A percentile compares a stretch with the other conserved stretches of the same genome.
Evolutionary conservation across 2,797 vertebrate genomes (phyloP).

Genomic region (Gallinago nigripennis): DNA sequence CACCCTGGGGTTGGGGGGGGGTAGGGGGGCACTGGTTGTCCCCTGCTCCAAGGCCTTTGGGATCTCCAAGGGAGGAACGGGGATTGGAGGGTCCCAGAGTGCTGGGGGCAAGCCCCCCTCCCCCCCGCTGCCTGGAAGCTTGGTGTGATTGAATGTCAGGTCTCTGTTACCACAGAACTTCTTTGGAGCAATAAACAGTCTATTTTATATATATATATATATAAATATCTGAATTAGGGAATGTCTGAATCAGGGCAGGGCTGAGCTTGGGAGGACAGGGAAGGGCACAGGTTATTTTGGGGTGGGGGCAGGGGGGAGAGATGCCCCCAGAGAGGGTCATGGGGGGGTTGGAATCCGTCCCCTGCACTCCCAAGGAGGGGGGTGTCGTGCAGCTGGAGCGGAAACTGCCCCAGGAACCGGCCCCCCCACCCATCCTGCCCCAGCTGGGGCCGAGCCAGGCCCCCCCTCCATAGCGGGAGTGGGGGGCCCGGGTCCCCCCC

Average conservation of each 20-base stretch:
- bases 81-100: neutral
- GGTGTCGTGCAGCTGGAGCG: fast-evolving
- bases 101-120: neutral
- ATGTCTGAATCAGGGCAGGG: neutral
- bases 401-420: neutral
- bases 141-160: neutral
- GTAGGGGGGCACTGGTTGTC: neutral
- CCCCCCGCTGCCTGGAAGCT: neutral
- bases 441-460: neutral
- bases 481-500: neutral
- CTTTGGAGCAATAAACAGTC: slow-evolving; percentile 2
- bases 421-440: slow-evolving; percentile 38
- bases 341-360: neutral
- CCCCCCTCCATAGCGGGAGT: neutral
- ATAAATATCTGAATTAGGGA: neutral
- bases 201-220: neutral
- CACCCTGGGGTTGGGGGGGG: neutral
- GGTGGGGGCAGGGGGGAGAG: too few relatives aligned
- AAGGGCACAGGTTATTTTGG: fast-evolving
- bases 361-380: too few relatives aligned
- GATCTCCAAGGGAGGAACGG: neutral
- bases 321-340: neutral
- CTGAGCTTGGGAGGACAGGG: neutral
- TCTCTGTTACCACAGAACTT: neutral
- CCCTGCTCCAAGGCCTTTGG: neutral